A percentile compares a stretch with the other conserved stretches of the same genome.
phyloP scores from a whole-genome alignment of 2,888 invertebrate genomes.

The Tetragonula carbonaria region DNA sequence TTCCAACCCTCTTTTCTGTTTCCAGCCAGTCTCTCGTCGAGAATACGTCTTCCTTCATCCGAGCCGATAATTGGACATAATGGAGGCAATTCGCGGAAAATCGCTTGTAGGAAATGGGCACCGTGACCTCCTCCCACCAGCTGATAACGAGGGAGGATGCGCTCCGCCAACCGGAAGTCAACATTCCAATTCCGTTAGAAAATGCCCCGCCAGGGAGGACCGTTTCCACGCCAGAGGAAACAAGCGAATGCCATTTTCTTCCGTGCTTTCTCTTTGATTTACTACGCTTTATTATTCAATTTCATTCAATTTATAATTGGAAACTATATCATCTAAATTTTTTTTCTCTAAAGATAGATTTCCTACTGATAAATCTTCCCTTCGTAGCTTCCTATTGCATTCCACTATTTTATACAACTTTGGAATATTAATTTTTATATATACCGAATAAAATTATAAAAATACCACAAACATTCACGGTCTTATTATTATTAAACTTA shows the following conservation, averaged over 20 bases:
- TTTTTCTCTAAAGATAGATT: too few species aligned
- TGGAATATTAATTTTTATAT: too few species aligned
- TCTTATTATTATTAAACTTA: too few species aligned
- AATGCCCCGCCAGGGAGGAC: slow-evolving; percentile 23
- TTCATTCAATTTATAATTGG: neutral
- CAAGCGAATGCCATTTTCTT: slow-evolving; percentile 3
- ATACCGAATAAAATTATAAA: too few species aligned
- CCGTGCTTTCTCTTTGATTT: neutral
- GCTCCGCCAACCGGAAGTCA: slow-evolving; percentile 60
- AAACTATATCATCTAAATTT: too few species aligned
- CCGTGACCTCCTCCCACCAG: slow-evolving; percentile 48
- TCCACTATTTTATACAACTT: too few species aligned
- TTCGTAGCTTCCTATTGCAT: too few species aligned
- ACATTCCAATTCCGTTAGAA: slow-evolving; percentile 57
- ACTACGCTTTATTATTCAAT: neutral
- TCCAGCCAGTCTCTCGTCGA: slow-evolving; percentile 30
- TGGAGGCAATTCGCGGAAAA: slow-evolving; percentile 81
- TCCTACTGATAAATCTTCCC: too few species aligned
- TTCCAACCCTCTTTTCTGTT: neutral
- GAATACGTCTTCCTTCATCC: slow-evolving; percentile 72
- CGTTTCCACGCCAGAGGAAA: slow-evolving; percentile 9
- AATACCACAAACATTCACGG: too few species aligned
- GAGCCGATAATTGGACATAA: slow-evolving; percentile 81
- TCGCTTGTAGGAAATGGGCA: slow-evolving; percentile 80
- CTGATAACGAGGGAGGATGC: slow-evolving; percentile 59